A percentile compares a stretch with the other conserved stretches of the same genome.
Evolutionary conservation across 2,797 vertebrate genomes (phyloP).

Genomic region (Synanceia verrucosa): DNA sequence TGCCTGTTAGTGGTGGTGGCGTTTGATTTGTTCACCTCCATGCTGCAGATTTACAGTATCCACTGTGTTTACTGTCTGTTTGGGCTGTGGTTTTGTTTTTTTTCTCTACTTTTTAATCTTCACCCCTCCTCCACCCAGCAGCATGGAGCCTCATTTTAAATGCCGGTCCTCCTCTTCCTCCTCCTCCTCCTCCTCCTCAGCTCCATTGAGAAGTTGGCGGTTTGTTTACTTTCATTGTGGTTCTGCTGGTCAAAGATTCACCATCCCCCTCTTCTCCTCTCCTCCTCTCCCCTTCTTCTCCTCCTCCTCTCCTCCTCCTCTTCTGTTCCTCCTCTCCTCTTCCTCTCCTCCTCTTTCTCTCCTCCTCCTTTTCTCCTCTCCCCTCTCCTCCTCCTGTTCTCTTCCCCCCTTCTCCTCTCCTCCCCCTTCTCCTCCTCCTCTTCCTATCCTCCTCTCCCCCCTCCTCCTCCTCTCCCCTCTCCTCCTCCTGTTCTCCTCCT

Average conservation of each 20-base stretch:
- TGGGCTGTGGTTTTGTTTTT: too few species aligned
- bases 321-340: too few species aligned
- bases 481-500: constrained; percentile 58
- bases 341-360: constrained; percentile 40
- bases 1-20: constrained; percentile 59
- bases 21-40: constrained; percentile 55
- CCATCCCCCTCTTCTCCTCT: constrained; percentile 43
- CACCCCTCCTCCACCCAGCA: constrained; percentile 1
- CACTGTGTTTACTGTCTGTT: too few species aligned
- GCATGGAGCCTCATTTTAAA: constrained; percentile 52
- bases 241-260: constrained; percentile 57
- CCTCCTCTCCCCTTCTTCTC: too few species aligned
- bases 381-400: too few species aligned
- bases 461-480: too few species aligned
- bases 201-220: constrained; percentile 75
- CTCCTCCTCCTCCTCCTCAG: constrained; percentile 55
- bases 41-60: constrained; percentile 36
- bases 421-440: too few species aligned
- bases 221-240: constrained; percentile 78
- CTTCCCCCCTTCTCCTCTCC: too few species aligned
- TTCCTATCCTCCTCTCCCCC: too few species aligned
- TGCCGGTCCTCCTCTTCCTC: constrained; percentile 16
- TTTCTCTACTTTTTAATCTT: too few species aligned
- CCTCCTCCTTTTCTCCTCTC: too few species aligned
- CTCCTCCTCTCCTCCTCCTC: too few species aligned